Evolutionary conservation across 2,888 invertebrate genomes (phyloP).

Genomic region (Micropterix aruncella): DNA sequence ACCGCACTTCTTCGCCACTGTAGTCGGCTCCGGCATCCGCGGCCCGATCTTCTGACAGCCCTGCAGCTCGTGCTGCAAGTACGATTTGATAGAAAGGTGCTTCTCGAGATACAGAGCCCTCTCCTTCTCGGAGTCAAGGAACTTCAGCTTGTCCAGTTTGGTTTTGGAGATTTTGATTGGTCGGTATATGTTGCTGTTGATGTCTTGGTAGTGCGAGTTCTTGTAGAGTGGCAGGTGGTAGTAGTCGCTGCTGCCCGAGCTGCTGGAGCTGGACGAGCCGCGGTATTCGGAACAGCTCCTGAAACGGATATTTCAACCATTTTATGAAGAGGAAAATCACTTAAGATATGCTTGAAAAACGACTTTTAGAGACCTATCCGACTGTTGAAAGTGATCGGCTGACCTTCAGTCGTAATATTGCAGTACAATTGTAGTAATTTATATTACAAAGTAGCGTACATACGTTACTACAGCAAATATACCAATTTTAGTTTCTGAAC

Average conservation of each 20-base stretch:
- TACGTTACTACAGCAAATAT: too few species aligned
- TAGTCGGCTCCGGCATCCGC: constrained; percentile 13
- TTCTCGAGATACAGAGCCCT: constrained; percentile 31
- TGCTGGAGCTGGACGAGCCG: constrained; percentile 23
- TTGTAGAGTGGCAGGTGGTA: constrained; percentile 34
- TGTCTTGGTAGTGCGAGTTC: constrained; percentile 35
- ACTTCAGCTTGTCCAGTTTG: constrained; percentile 29
- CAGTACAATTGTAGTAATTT: too few species aligned
- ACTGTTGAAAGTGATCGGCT: too few species aligned
- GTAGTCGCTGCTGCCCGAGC: constrained; percentile 23
- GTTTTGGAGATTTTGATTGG: constrained; percentile 36
- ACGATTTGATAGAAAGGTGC: constrained; percentile 40
- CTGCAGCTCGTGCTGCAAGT: constrained; percentile 35
- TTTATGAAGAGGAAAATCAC: too few species aligned
- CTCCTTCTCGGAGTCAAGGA: constrained; percentile 25
- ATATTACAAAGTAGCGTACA: too few species aligned
- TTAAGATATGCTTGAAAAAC: too few species aligned
- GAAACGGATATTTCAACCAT: too few species aligned
- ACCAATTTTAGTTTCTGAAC: too few species aligned
- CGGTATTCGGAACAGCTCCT: constrained; percentile 28
- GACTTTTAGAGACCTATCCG: too few species aligned
- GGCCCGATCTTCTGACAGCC: constrained; percentile 23
- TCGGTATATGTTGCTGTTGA: constrained; percentile 34
- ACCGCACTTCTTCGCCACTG: constrained; percentile 37
- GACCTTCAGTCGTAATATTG: too few species aligned